Conservation (phyloP, 1,140 invertebrate genomes). For the Camponotus floridanus region DNA sequence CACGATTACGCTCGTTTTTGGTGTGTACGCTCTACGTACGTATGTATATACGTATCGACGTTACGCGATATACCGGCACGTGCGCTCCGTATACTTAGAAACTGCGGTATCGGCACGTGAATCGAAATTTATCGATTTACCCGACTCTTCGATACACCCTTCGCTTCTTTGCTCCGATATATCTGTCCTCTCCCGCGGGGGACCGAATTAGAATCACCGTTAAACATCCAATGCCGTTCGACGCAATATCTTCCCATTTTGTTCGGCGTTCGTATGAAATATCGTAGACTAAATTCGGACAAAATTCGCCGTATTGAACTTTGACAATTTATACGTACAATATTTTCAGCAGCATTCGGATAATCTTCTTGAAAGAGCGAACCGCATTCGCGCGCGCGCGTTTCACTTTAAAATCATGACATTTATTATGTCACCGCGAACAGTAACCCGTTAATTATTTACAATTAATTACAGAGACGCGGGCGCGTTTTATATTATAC, state of each 20-base stretch:
- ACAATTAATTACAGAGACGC: slow-evolving; percentile 80
- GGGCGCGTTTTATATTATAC: slow-evolving; percentile 81
- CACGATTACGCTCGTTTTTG: slow-evolving; percentile 71
- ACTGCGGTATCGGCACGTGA: slow-evolving; percentile 52
- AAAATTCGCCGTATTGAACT: not conserved
- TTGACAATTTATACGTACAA: not conserved
- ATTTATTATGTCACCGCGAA: slow-evolving; percentile 70
- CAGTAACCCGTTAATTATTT: slow-evolving; percentile 78
- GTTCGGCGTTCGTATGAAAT: slow-evolving; percentile 17
- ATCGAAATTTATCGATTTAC: slow-evolving; percentile 40
- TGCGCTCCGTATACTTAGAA: slow-evolving; percentile 47
- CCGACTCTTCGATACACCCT: slow-evolving; percentile 26
- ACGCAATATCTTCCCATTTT: slow-evolving; percentile 19
- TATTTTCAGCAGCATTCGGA: not conserved
- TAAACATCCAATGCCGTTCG: slow-evolving; percentile 11
- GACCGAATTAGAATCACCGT: slow-evolving; percentile 32
- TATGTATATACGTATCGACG: not conserved
- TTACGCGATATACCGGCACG: slow-evolving; percentile 43
- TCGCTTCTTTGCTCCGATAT: slow-evolving; percentile 7
- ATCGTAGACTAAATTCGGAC: not conserved
- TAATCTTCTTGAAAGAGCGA: not conserved
- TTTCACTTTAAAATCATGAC: slow-evolving; percentile 37
- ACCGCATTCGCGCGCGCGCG: not conserved
- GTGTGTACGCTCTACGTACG: not conserved
- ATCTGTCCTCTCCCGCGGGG: not conserved